Evolutionary conservation across 2,888 invertebrate genomes (phyloP).

Genomic region (Cancer borealis): DNA sequence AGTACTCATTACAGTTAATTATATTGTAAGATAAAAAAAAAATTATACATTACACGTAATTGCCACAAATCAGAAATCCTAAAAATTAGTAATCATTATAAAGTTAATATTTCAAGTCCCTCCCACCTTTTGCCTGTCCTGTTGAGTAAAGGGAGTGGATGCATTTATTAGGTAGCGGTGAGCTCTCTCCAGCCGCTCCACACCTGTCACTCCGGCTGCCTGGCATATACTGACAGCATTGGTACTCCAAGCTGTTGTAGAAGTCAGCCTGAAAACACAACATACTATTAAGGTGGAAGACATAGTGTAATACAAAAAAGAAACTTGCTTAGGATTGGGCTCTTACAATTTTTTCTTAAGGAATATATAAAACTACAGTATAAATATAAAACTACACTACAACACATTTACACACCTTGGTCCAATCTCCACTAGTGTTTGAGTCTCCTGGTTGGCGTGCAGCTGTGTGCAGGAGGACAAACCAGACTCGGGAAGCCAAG

Average conservation of each 20-base stretch:
- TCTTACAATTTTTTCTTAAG: too few relatives aligned
- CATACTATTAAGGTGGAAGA: background rate
- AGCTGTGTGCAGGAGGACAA: conserved; percentile 55
- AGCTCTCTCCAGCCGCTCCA: conserved; percentile 90
- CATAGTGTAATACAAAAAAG: background rate
- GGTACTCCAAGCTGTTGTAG: conserved; percentile 96
- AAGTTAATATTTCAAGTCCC: background rate
- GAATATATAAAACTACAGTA: background rate
- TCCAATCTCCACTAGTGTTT: conserved; percentile 89
- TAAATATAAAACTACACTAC: background rate
- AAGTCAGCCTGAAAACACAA: conserved; percentile 86
- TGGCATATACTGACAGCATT: conserved; percentile 97
- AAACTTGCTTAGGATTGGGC: too few relatives aligned
- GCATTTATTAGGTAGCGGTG: conserved; percentile 86
- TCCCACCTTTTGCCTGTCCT: conserved; percentile 57
- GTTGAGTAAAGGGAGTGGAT: conserved; percentile 3
- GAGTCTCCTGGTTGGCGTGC: background rate
- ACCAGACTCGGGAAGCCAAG: conserved; percentile 47
- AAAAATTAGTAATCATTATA: background rate
- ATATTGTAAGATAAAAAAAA: too few relatives aligned
- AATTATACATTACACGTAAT: too few relatives aligned
- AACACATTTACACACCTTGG: conserved; percentile 84
- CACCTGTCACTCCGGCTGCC: conserved; percentile 88
- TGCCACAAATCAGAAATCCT: background rate
- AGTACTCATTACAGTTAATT: background rate